Percentiles rank a stretch among this genome's conserved stretches.
These are phyloP conservation scores for Actinia equina DNA, from an alignment of 64 coral and sea anemone species.

Conservation along the genomic window DNA sequence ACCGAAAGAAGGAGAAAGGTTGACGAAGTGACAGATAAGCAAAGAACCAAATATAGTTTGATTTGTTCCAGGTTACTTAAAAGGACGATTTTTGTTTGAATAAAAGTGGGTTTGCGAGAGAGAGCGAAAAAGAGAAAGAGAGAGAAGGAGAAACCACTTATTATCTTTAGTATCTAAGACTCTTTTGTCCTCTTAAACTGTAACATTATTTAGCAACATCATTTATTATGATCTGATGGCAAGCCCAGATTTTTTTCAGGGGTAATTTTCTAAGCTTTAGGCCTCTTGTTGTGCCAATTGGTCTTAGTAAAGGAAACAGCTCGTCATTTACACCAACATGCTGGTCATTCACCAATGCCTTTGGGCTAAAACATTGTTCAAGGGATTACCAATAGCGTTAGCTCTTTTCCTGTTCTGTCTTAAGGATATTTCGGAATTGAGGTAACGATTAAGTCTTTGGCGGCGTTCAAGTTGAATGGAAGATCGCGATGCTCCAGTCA, in stretches of 20 bases:
- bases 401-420: not conserved
- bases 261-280: not conserved
- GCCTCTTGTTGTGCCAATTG: not conserved
- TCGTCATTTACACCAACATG: not conserved
- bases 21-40: not conserved
- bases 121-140: too few species aligned
- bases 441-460: not conserved
- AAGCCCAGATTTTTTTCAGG: not conserved
- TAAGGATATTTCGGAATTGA: not conserved
- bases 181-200: not conserved
- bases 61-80: not conserved
- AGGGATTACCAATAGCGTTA: not conserved
- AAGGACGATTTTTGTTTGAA: not conserved
- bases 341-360: constrained; percentile 1
- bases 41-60: too few species aligned
- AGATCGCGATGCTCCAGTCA: not conserved
- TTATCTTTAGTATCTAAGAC: not conserved
- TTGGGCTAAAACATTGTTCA: not conserved
- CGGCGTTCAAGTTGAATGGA: not conserved
- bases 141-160: not conserved
- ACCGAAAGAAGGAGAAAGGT: not conserved
- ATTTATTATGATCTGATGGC: not conserved
- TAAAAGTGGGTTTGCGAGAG: not conserved
- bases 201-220: not conserved
- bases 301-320: not conserved